Conservation (phyloP, 2,888 invertebrate genomes). For the Crocallis elinguaria region DNA sequence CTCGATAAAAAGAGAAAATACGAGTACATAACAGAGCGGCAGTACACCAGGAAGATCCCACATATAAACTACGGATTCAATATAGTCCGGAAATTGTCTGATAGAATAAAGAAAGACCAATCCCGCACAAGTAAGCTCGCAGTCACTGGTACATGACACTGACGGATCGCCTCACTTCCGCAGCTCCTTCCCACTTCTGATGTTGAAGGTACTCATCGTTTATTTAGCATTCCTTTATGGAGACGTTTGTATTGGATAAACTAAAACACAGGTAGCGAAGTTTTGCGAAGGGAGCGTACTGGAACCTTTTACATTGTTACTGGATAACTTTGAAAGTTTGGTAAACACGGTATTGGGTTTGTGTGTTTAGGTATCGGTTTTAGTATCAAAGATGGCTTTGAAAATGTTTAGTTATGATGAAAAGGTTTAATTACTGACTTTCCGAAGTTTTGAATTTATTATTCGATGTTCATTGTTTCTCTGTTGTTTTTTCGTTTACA, state of each 20-base stretch:
- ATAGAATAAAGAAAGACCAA: constrained; percentile 30
- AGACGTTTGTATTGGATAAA: constrained; percentile 7
- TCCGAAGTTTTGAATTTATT: too few species aligned
- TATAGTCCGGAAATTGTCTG: constrained; percentile 17
- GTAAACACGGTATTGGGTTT: background rate
- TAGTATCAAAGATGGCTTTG: background rate
- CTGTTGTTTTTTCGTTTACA: too few species aligned
- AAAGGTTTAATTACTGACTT: too few species aligned
- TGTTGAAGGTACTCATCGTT: background rate
- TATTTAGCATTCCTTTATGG: constrained; percentile 5
- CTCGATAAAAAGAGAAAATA: too few species aligned
- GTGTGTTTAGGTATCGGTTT: constrained; percentile 1
- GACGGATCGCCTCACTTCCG: constrained; percentile 24
- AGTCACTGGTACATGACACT: constrained; percentile 10
- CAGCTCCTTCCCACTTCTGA: background rate
- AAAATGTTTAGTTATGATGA: background rate
- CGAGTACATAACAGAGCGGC: background rate
- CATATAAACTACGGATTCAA: constrained; percentile 7
- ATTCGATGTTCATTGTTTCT: too few species aligned
- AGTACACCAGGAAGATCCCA: background rate
- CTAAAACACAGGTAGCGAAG: constrained; percentile 10
- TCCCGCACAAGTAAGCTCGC: constrained; percentile 24
- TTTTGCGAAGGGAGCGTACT: background rate
- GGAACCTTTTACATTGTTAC: background rate
- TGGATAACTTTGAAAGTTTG: background rate